These are phyloP conservation scores for Saturnia pavonia DNA, from an alignment of 2,888 invertebrate species.

Conservation along the genomic window DNA sequence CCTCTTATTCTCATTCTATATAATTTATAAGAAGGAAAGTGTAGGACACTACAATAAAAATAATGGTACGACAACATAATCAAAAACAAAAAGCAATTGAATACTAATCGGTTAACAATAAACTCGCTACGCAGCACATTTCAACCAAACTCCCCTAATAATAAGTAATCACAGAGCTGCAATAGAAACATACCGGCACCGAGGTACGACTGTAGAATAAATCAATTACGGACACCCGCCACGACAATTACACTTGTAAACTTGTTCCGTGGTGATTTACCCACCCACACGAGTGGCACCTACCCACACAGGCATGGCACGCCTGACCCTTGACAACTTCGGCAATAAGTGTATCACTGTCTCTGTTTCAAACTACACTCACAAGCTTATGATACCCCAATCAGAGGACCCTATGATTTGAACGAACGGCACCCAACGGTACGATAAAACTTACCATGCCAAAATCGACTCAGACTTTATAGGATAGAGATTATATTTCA, in stretches of 20 bases:
- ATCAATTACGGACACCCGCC: constrained; percentile 71
- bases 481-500: constrained; percentile 27
- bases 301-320: constrained; percentile 35
- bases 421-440: constrained; percentile 37
- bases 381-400: constrained; percentile 70
- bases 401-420: constrained; percentile 66
- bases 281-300: constrained; percentile 24
- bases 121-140: constrained; percentile 24
- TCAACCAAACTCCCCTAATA: constrained; percentile 35
- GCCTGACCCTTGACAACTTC: constrained; percentile 55
- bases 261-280: constrained; percentile 63
- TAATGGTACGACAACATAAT: constrained; percentile 16
- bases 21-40: neutral
- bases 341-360: constrained; percentile 65
- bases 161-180: constrained; percentile 33
- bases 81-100: constrained; percentile 20
- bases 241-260: constrained; percentile 71
- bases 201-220: constrained; percentile 53
- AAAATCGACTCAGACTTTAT: constrained; percentile 34
- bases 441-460: constrained; percentile 21
- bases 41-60: constrained; percentile 3
- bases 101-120: constrained; percentile 28
- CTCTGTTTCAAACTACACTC: constrained; percentile 66
- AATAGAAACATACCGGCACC: constrained; percentile 36
- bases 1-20: neutral